phyloP scores from a whole-genome alignment of 2,113 vertebrate species.

The Cygnus buccinator region DNA sequence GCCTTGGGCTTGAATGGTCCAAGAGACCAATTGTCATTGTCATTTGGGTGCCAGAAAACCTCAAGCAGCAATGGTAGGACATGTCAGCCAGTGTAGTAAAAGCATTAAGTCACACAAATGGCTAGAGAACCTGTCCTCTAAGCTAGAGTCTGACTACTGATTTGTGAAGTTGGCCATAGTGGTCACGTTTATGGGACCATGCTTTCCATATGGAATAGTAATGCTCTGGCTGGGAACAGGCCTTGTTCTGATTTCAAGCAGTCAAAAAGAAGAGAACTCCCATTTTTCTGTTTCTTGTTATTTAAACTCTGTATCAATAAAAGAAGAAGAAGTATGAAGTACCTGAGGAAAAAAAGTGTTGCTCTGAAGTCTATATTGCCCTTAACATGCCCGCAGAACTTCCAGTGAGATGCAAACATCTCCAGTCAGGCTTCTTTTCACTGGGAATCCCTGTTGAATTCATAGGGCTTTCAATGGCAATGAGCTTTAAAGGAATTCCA shows the following conservation, averaged over 20 bases:
- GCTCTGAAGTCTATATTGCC: not conserved
- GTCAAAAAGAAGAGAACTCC: not conserved
- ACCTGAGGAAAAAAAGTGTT: not conserved
- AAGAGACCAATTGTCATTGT: not conserved
- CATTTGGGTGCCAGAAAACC: not conserved
- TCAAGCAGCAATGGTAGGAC: not conserved
- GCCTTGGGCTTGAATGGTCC: not conserved
- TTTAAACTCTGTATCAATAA: not conserved
- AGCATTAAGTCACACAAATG: not conserved
- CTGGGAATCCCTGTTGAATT: not conserved
- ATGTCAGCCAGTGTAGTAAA: not conserved
- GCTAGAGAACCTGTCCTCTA: not conserved
- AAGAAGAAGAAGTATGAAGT: not conserved
- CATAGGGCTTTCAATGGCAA: not conserved
- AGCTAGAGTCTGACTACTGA: not conserved
- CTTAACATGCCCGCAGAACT: not conserved
- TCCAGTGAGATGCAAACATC: not conserved
- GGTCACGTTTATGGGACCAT: not conserved
- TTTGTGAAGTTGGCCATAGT: not conserved
- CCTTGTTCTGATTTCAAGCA: not conserved
- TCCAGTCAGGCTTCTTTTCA: not conserved
- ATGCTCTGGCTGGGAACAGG: not conserved
- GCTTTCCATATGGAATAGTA: not conserved
- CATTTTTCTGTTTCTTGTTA: not conserved
- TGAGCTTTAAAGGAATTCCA: not conserved